Evolutionary conservation across 2,113 vertebrate species (phyloP).

Genomic region (Entosphenus tridentatus): DNA sequence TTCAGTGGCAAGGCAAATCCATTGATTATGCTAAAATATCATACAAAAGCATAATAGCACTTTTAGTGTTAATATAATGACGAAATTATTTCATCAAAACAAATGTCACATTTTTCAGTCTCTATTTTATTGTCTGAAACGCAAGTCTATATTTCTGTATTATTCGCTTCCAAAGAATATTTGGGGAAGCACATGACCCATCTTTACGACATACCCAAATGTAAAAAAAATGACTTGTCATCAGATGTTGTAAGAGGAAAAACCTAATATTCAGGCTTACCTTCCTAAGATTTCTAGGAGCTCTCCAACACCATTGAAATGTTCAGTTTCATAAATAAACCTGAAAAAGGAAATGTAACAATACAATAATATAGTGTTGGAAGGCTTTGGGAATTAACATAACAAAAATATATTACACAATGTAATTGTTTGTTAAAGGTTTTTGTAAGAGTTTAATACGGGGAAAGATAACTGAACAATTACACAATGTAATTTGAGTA

Average conservation of each 20-base stretch:
- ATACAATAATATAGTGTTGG: not conserved
- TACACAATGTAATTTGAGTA: too few relatives aligned
- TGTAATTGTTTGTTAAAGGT: not conserved
- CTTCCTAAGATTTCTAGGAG: conserved; percentile 49
- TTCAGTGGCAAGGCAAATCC: conserved; percentile 95
- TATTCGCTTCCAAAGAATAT: too few relatives aligned
- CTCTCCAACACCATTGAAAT: conserved; percentile 52
- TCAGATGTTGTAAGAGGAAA: too few relatives aligned
- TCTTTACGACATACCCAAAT: too few relatives aligned
- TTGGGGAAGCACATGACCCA: too few relatives aligned
- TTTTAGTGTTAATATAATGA: too few relatives aligned
- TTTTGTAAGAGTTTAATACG: not conserved
- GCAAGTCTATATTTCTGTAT: too few relatives aligned
- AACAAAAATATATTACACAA: not conserved
- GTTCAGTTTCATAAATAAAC: conserved; percentile 58
- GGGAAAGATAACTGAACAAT: not conserved
- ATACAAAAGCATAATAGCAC: conserved; percentile 11
- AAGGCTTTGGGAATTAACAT: not conserved
- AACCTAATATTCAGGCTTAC: conserved; percentile 14
- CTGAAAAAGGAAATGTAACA: conserved; percentile 14
- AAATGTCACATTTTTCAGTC: too few relatives aligned
- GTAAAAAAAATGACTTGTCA: too few relatives aligned
- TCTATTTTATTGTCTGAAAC: too few relatives aligned
- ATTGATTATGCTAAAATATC: conserved; percentile 73
- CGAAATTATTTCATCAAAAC: too few relatives aligned